Evolutionary conservation across 53 echinoderm and acorn worm species (phyloP).

Genomic region (Hippasteria phrygiana): DNA sequence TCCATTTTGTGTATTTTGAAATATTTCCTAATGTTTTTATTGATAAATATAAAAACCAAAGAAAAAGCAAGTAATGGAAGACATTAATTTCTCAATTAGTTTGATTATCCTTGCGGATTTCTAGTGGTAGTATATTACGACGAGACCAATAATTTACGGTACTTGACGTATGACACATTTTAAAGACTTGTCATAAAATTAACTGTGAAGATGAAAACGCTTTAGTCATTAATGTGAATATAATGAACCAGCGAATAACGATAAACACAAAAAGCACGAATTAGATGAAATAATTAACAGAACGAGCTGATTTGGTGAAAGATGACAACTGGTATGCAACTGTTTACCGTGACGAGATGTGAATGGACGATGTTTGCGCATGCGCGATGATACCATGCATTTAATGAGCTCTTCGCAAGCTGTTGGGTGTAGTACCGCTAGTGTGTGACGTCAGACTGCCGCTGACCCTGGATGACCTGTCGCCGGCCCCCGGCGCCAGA

Average conservation of each 20-base stretch:
- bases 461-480: background rate
- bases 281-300: background rate
- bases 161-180: too few species aligned
- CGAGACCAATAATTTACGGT: too few species aligned
- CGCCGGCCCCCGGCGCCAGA: slow-evolving; percentile 11
- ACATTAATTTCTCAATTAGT: too few species aligned
- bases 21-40: too few species aligned
- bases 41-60: too few species aligned
- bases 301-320: slow-evolving; percentile 1
- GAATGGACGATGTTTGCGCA: slow-evolving; percentile 59
- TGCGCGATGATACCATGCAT: slow-evolving; percentile 71
- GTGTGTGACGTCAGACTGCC: slow-evolving; percentile 43
- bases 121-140: too few species aligned
- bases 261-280: background rate
- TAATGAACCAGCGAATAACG: background rate
- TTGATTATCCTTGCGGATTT: too few species aligned
- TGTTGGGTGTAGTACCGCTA: slow-evolving; percentile 56
- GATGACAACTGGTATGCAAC: slow-evolving; percentile 43
- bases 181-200: too few species aligned
- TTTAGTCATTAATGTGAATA: background rate
- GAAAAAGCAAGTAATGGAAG: too few species aligned
- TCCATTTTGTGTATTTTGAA: too few species aligned
- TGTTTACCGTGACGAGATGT: slow-evolving; percentile 52
- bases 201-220: too few species aligned
- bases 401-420: slow-evolving; percentile 67